phyloP scores from a whole-genome alignment of 2,797 vertebrate genomes.

The Falco biarmicus region DNA sequence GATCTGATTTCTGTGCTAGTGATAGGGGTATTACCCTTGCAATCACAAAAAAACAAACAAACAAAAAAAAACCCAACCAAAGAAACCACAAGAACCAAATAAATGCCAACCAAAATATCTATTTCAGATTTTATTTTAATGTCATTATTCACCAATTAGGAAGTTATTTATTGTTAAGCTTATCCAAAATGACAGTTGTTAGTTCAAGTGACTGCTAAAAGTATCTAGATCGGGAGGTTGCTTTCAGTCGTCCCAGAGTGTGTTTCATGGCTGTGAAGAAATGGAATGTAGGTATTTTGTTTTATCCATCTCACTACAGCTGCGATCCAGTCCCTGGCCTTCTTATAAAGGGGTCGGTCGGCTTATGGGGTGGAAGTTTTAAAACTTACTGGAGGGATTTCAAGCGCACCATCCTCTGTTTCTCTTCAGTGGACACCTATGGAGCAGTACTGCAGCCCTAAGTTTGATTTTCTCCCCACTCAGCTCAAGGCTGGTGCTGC shows the following conservation, averaged over 20 bases:
- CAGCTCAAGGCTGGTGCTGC: neutral
- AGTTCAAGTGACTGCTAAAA: neutral
- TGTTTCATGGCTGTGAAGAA: neutral
- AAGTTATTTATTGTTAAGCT: neutral
- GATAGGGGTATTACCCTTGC: neutral
- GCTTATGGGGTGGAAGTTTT: neutral
- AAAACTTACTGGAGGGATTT: neutral
- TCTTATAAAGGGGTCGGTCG: neutral
- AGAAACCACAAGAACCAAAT: neutral
- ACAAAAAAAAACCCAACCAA: neutral
- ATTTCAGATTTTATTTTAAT: neutral
- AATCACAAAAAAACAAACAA: neutral
- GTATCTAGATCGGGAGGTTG: neutral
- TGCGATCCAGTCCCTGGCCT: neutral
- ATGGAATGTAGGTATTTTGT: neutral
- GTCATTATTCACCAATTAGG: neutral
- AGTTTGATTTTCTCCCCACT: neutral
- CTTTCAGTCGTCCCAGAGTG: neutral
- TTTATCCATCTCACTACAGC: neutral
- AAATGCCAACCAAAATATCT: neutral
- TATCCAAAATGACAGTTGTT: neutral
- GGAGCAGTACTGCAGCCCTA: neutral
- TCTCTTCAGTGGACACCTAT: neutral
- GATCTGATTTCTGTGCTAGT: neutral
- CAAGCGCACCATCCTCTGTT: fast-evolving